These are phyloP conservation scores for Thamnophis elegans DNA, from an alignment of 2,797 vertebrate species.

Conservation along the genomic window DNA sequence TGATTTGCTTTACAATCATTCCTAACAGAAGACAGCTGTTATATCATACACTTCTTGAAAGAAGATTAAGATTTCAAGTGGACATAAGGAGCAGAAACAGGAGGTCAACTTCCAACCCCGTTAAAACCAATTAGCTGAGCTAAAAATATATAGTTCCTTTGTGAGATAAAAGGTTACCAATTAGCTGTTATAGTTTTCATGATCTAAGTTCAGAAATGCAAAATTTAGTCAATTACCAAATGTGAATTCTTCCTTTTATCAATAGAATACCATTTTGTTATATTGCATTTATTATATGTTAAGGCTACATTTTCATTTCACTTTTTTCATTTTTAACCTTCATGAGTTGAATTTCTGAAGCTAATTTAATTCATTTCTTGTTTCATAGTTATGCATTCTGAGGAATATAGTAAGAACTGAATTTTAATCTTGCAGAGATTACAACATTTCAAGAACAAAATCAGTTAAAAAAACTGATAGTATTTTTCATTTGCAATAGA, in stretches of 20 bases:
- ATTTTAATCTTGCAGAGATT: neutral
- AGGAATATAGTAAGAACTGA: neutral
- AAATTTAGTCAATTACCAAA: neutral
- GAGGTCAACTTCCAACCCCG: conserved; percentile 24
- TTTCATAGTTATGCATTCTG: neutral
- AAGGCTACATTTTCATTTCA: neutral
- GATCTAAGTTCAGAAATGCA: neutral
- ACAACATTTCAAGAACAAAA: neutral
- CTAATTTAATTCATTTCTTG: neutral
- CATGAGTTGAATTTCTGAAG: neutral
- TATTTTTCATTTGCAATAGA: neutral
- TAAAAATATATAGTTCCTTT: conserved; percentile 36
- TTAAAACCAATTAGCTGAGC: conserved; percentile 33
- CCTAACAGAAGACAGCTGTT: conserved; percentile 7
- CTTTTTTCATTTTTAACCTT: neutral
- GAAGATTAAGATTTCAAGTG: conserved; percentile 32
- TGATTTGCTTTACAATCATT: neutral
- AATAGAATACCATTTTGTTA: neutral
- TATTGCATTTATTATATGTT: neutral
- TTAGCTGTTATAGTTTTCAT: neutral
- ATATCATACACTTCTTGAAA: conserved; percentile 26
- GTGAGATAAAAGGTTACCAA: neutral
- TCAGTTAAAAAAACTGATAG: neutral
- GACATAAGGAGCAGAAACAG: conserved; percentile 31
- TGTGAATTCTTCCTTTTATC: neutral